Evolutionary conservation across 2,888 invertebrate species (phyloP).

Genomic region (Neoaliturus tenellus): DNA sequence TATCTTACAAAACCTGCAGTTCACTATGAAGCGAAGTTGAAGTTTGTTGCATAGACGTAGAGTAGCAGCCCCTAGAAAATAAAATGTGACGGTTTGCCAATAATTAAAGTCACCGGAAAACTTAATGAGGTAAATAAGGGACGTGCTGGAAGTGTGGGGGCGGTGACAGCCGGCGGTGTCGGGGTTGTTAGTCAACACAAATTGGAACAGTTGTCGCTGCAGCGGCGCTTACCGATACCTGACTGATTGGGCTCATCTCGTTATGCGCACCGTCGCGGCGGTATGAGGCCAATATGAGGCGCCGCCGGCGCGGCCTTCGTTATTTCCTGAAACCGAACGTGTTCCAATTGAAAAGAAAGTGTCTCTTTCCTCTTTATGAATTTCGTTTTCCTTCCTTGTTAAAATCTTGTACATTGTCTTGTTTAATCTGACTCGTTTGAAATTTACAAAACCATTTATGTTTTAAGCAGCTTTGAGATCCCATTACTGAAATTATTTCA

Average conservation of each 20-base stretch:
- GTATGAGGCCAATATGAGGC: conserved; percentile 37
- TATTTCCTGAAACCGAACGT: conserved; percentile 17
- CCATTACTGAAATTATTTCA: too few species aligned
- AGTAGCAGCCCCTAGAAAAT: too few species aligned
- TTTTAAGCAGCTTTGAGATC: too few species aligned
- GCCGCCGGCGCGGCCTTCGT: neutral
- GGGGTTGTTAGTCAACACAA: conserved; percentile 43
- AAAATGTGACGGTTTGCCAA: too few species aligned
- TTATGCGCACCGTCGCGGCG: conserved; percentile 32
- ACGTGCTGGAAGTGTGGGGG: neutral
- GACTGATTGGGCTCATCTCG: conserved; percentile 41
- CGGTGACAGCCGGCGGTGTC: conserved; percentile 2
- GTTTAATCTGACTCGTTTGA: neutral
- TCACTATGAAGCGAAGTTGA: too few species aligned
- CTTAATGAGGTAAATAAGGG: neutral
- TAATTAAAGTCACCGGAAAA: too few species aligned
- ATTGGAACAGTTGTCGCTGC: conserved; percentile 39
- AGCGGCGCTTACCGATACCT: conserved; percentile 33
- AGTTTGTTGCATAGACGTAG: too few species aligned
- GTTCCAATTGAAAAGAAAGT: neutral
- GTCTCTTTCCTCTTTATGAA: neutral
- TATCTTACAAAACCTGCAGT: too few species aligned
- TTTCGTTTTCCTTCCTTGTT: neutral
- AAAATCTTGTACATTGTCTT: neutral
- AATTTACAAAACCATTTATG: neutral